Conservation (phyloP, 2,113 vertebrate species). For the Charina bottae region DNA sequence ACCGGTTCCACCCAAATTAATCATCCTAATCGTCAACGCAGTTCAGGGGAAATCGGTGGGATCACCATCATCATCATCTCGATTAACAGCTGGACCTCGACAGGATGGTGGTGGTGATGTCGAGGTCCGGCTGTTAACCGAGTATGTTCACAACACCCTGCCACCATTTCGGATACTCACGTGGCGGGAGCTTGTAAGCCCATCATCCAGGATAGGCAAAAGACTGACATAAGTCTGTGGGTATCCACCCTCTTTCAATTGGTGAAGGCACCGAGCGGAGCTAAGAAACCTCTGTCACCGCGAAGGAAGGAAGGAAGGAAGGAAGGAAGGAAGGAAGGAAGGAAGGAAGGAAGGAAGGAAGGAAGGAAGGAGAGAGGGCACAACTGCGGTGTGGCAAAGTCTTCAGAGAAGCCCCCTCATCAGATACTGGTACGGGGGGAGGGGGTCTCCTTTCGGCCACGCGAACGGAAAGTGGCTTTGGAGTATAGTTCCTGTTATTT, state of each 20-base stretch:
- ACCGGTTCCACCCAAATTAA: background rate
- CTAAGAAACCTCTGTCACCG: background rate
- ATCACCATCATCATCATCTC: too few species aligned
- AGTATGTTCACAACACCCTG: slow-evolving; percentile 25
- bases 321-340: too few species aligned
- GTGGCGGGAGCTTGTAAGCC: background rate
- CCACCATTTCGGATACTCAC: background rate
- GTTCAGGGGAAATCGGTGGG: background rate
- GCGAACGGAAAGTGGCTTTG: background rate
- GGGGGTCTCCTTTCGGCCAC: background rate
- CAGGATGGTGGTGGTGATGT: background rate
- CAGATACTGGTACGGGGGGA: background rate
- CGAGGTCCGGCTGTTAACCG: background rate
- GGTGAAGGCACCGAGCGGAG: background rate
- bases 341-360: too few species aligned
- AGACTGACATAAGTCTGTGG: background rate
- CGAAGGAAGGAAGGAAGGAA: background rate
- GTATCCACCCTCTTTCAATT: background rate
- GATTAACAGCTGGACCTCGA: background rate
- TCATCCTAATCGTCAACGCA: background rate
- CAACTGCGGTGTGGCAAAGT: background rate
- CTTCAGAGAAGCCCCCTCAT: background rate
- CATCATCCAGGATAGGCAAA: background rate
- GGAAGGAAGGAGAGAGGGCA: background rate
- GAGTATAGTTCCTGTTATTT: background rate